Evolutionary conservation across 2,797 vertebrate genomes (phyloP), one percentile per base, ranked within the genome.

Genomic region (Gallinago stenura): DNA sequence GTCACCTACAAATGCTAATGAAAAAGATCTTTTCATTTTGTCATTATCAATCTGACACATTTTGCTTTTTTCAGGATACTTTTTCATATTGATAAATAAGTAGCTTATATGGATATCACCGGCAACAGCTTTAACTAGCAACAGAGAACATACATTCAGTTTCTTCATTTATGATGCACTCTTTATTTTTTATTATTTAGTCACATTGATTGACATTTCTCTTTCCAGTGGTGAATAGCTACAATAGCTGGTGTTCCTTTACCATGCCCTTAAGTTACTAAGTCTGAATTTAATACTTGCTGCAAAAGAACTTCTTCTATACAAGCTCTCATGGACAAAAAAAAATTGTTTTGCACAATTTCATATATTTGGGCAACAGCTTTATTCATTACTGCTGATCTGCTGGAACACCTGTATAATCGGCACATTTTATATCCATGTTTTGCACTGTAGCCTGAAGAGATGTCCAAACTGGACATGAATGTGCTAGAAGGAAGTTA

Each of bases 11-110:
- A 93, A 72, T 80, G 35, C 57, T 76, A 79, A 96, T 72, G 39
- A 93, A 87, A 19, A 90, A 82, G 46, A 62, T 81, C 54, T 48
- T 84, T 39, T 90, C 33, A 56, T 87, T 93, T 84, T 89, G 21
- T 83, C 48, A 43, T 89, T 91, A 82, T 14, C 35, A 66, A 31
- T 76, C 54, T 80, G 60, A 66, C 31, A 72, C 17, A 25, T 71
- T 79, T 71, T 46, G 15, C 28, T 62, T 48, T 89, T 87, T 93
- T 65, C 68, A 70, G 68, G 25, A 60, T 66, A 31, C 18, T 77
- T 85, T 92, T 28, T 66, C 48, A 15, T 68, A 82, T 43, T 80
- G 78, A 76, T 87, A 35, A 87, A 46, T 84, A 85, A 72, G 11
- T 66, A 65, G 46, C 19, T 80, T 85, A 77, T 90, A 85, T 3